Percentiles rank a stretch among this genome's conserved stretches.
Evolutionary conservation across 1,140 invertebrate species (phyloP).

Genomic region (Adelges cooleyi): DNA sequence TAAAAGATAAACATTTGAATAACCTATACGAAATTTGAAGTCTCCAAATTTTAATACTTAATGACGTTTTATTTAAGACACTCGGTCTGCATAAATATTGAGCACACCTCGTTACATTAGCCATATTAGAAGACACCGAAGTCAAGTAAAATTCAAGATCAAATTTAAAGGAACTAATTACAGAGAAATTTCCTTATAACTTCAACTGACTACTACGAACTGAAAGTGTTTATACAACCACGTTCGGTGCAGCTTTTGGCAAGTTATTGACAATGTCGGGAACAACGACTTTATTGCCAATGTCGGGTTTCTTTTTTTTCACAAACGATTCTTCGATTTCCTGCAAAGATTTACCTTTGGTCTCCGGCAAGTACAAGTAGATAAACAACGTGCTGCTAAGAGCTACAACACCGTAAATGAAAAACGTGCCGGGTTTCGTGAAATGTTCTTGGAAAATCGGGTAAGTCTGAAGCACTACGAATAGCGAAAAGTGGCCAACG

Average conservation of each 20-base stretch:
- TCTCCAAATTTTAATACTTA: no score
- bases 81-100: no score
- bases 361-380: constrained; percentile 62
- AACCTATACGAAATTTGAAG: no score
- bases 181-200: background rate
- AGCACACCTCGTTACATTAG: no score
- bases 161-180: constrained; percentile 12
- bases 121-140: no score
- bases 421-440: constrained; percentile 48
- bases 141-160: no score
- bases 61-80: no score
- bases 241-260: background rate
- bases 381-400: constrained; percentile 44
- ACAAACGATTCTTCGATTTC: constrained; percentile 63
- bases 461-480: constrained; percentile 57
- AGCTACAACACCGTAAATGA: constrained; percentile 51
- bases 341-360: constrained; percentile 60
- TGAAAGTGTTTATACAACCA: background rate
- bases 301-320: constrained; percentile 38
- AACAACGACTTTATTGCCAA: background rate
- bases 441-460: constrained; percentile 43
- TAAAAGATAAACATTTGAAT: no score
- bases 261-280: background rate
- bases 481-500: constrained; percentile 49
- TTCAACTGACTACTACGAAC: background rate